Percentiles rank a stretch among this genome's conserved stretches.
Conservation (phyloP, 2,888 invertebrate species). For the Drosophila neotestacea region DNA sequence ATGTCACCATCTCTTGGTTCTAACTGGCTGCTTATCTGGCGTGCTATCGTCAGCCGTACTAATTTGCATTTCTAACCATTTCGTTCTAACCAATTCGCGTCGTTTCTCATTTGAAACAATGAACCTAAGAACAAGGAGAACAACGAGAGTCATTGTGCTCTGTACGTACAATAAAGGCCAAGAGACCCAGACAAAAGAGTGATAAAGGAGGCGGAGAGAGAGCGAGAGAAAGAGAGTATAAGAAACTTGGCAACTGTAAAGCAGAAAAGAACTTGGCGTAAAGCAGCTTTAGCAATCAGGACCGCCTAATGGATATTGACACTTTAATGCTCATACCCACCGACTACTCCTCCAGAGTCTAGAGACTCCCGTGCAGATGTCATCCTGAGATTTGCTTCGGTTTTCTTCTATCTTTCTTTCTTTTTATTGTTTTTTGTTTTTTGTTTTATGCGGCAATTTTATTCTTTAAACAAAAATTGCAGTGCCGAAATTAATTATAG, state of each 20-base stretch:
- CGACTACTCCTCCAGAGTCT: constrained; percentile 30
- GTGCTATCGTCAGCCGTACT: constrained; percentile 69
- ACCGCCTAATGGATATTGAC: constrained; percentile 81
- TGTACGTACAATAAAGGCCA: constrained; percentile 69
- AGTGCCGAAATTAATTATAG: constrained; percentile 77
- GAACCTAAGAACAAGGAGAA: constrained; percentile 70
- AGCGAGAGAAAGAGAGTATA: constrained; percentile 33
- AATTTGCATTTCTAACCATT: constrained; percentile 79
- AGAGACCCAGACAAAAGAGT: constrained; percentile 46
- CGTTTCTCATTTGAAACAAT: constrained; percentile 79
- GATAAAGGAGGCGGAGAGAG: constrained; percentile 19
- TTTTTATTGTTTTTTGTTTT: constrained; percentile 5
- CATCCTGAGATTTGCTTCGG: constrained; percentile 69
- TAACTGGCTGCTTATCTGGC: constrained; percentile 55
- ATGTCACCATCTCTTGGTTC: constrained; percentile 25
- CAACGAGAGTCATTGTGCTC: constrained; percentile 73
- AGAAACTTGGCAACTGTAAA: constrained; percentile 70
- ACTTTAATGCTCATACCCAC: constrained; percentile 75
- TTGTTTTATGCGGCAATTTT: constrained; percentile 63
- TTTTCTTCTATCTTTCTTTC: constrained; percentile 27
- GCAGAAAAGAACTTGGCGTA: constrained; percentile 77
- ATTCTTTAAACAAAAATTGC: constrained; percentile 76
- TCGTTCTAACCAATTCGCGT: constrained; percentile 79
- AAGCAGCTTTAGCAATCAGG: constrained; percentile 81
- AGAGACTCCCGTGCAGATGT: constrained; percentile 58